These are phyloP conservation scores for Cataglyphis livida DNA, from an alignment of 2,888 invertebrate species.

Conservation along the genomic window DNA sequence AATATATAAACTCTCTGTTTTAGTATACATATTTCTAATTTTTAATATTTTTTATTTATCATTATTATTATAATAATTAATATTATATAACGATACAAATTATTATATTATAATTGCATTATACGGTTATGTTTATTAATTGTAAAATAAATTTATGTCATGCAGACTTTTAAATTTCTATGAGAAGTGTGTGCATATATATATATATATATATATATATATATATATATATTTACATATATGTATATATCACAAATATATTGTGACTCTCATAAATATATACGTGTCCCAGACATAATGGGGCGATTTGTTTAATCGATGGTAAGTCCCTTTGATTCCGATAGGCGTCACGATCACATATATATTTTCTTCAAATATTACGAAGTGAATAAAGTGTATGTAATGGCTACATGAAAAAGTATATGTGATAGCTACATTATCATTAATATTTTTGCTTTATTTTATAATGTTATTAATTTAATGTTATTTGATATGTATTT, in stretches of 20 bases:
- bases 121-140: neutral
- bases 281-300: slow-evolving; percentile 61
- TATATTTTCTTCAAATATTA: slow-evolving; percentile 5
- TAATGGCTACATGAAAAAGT: neutral
- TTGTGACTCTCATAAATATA: slow-evolving; percentile 48
- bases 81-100: neutral
- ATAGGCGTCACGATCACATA: slow-evolving; percentile 45
- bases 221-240: no score
- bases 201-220: neutral
- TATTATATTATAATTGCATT: neutral
- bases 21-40: neutral
- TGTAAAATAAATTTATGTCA: neutral
- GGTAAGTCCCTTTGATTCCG: slow-evolving; percentile 78
- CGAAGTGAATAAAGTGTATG: neutral
- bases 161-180: neutral
- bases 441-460: slow-evolving; percentile 7
- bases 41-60: neutral
- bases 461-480: neutral
- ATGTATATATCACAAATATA: slow-evolving; percentile 45
- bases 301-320: slow-evolving; percentile 85
- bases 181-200: slow-evolving; percentile 28
- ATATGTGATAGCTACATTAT: neutral
- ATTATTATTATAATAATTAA: neutral
- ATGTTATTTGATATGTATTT: neutral
- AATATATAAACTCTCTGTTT: neutral